Conservation (phyloP, 2,113 vertebrate species). For the Phainopepla nitens region DNA sequence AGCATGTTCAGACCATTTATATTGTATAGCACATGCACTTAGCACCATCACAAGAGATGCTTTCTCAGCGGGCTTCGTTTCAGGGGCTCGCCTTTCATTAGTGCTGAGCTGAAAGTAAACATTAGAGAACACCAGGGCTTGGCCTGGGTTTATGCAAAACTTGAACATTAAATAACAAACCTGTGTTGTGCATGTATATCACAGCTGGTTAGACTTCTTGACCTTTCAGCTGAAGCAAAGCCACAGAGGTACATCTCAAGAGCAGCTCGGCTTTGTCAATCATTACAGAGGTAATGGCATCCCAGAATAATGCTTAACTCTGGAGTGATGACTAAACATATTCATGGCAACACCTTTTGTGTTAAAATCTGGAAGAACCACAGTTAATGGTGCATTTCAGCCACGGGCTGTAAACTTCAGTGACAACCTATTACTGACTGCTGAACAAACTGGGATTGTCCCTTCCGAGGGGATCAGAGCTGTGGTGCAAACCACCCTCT, state of each 20-base stretch:
- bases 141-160: background rate
- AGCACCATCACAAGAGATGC: background rate
- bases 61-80: background rate
- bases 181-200: background rate
- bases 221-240: slow-evolving; percentile 34
- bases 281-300: slow-evolving; percentile 62
- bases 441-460: slow-evolving; percentile 46
- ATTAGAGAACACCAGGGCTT: background rate
- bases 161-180: slow-evolving; percentile 19
- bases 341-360: slow-evolving; percentile 69
- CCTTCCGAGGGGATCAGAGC: background rate
- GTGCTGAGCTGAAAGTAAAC: background rate
- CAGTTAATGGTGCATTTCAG: slow-evolving; percentile 69
- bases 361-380: slow-evolving; percentile 64
- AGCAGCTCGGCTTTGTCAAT: slow-evolving; percentile 62
- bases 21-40: background rate
- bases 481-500: background rate
- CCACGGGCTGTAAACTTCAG: slow-evolving; percentile 43
- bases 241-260: background rate
- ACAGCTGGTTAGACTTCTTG: slow-evolving; percentile 14
- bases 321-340: slow-evolving; percentile 57
- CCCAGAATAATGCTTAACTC: slow-evolving; percentile 74
- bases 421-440: slow-evolving; percentile 68
- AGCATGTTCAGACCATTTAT: background rate
- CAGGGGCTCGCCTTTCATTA: background rate